Evolutionary conservation across 2,113 vertebrate species (phyloP).

Genomic region (Murina feae): DNA sequence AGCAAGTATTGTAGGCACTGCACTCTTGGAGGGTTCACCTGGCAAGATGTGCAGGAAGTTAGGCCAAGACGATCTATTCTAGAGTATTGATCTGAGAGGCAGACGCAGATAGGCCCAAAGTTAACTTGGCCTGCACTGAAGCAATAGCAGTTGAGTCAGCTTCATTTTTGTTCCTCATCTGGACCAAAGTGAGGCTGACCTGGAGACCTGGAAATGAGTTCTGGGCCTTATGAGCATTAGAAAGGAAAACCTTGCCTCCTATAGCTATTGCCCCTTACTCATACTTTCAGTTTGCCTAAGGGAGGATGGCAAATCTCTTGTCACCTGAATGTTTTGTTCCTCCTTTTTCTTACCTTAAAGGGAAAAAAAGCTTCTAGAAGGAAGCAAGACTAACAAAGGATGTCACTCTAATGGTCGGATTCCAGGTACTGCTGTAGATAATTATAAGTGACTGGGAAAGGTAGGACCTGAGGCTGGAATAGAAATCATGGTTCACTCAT

Average conservation of each 20-base stretch:
- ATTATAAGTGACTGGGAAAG: neutral
- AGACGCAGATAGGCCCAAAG: neutral
- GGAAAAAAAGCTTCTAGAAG: neutral
- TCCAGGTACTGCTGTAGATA: neutral
- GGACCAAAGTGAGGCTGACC: neutral
- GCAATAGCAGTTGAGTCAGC: neutral
- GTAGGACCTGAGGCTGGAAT: neutral
- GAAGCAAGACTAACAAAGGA: slow-evolving; percentile 4
- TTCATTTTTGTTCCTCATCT: slow-evolving; percentile 9
- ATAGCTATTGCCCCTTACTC: neutral
- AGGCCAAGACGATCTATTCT: neutral
- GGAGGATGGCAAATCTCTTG: neutral
- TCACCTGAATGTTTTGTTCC: neutral
- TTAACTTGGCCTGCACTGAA: neutral
- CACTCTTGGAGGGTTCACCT: neutral
- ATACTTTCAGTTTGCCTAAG: neutral
- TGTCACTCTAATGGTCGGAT: neutral
- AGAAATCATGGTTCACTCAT: slow-evolving; percentile 5
- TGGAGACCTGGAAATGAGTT: neutral
- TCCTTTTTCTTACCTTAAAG: neutral
- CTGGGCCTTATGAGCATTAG: neutral
- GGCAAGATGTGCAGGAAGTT: neutral
- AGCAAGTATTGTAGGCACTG: neutral
- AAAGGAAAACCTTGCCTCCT: slow-evolving; percentile 3
- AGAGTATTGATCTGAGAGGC: neutral